A percentile compares a stretch with the other conserved stretches of the same genome.
phyloP scores from a whole-genome alignment of 2,797 vertebrate species.

The Tokudaia tokunoshimensis region DNA sequence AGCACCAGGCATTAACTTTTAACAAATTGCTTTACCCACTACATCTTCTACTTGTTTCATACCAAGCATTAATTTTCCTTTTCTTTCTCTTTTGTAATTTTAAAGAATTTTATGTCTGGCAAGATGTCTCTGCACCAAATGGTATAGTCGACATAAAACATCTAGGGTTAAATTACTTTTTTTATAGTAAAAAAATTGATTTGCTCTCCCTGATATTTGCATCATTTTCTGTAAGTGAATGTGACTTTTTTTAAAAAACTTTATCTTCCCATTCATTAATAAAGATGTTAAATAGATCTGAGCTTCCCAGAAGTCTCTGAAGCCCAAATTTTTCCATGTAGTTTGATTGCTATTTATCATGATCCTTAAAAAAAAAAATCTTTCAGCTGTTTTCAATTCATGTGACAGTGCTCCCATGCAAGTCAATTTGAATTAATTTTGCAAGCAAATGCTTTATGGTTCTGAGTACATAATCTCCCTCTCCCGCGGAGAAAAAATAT shows the following conservation, averaged over 20 bases:
- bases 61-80: neutral
- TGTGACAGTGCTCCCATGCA: constrained; percentile 69
- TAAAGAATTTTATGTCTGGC: neutral
- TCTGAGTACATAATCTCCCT: constrained; percentile 81
- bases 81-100: neutral
- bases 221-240: constrained; percentile 27
- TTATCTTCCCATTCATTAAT: constrained; percentile 65
- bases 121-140: neutral
- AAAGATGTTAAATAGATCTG: constrained; percentile 61
- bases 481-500: constrained; percentile 79
- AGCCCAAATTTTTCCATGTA: constrained; percentile 56
- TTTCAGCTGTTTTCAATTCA: constrained; percentile 81
- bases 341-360: constrained; percentile 77
- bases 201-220: neutral
- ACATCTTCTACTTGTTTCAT: neutral
- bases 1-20: neutral
- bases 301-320: neutral
- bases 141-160: neutral
- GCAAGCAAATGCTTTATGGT: constrained; percentile 81
- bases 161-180: neutral
- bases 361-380: neutral
- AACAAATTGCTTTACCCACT: neutral
- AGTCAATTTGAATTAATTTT: constrained; percentile 84
- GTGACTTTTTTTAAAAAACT: neutral
- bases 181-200: neutral